These are phyloP conservation scores for Magallana ariakensis DNA, from an alignment of 1,140 invertebrate genomes.

Conservation along the genomic window DNA sequence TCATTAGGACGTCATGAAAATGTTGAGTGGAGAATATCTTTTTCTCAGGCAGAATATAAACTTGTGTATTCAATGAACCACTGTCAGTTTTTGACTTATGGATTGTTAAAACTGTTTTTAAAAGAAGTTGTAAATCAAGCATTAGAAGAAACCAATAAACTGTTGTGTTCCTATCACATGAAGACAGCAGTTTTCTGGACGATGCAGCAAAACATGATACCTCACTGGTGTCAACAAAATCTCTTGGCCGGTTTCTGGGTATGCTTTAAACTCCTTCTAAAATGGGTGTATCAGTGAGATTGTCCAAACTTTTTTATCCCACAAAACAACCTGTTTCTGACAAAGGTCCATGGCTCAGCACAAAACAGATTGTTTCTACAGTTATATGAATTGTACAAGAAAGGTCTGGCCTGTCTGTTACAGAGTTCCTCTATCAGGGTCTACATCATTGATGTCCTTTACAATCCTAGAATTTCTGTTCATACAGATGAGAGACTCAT, in stretches of 20 bases:
- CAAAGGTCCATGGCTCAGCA: slow-evolving; percentile 37
- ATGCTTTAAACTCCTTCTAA: slow-evolving; percentile 39
- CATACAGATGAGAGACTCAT: neutral
- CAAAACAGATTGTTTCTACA: neutral
- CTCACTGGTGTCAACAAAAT: slow-evolving; percentile 20
- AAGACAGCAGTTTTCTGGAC: slow-evolving; percentile 45
- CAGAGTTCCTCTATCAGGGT: neutral
- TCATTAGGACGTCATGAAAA: neutral
- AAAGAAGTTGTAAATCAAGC: neutral
- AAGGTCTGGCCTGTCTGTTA: neutral
- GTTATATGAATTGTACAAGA: neutral
- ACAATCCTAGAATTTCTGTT: neutral
- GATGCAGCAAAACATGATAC: neutral
- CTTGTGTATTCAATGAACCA: slow-evolving; percentile 40
- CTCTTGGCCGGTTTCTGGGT: slow-evolving; percentile 38
- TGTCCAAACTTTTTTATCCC: slow-evolving; percentile 56
- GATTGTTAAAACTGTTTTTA: slow-evolving; percentile 42
- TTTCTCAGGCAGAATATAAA: slow-evolving; percentile 39
- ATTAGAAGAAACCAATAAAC: neutral
- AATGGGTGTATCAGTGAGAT: neutral
- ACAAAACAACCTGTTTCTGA: slow-evolving; percentile 49
- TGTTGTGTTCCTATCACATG: slow-evolving; percentile 52
- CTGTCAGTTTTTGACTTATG: slow-evolving; percentile 33
- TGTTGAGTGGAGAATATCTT: slow-evolving; percentile 47
- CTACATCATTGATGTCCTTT: neutral